These are phyloP conservation scores for Stratiomys singularior DNA, from an alignment of 2,888 invertebrate genomes.

Conservation along the genomic window DNA sequence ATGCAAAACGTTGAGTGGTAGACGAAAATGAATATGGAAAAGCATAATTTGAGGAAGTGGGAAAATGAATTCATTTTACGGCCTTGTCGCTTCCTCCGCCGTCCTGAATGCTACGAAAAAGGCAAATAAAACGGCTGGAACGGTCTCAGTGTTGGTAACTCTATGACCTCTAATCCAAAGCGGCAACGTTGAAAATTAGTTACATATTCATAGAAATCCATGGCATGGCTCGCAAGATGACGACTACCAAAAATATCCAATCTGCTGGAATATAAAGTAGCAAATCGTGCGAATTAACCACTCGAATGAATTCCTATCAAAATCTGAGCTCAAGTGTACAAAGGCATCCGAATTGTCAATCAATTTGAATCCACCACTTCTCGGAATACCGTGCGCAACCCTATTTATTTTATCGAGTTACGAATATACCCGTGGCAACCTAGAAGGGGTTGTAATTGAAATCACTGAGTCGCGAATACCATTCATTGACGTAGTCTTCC, in stretches of 20 bases:
- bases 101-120: not conserved
- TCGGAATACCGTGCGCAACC: not conserved
- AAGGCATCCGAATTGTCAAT: not conserved
- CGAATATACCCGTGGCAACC: not conserved
- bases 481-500: conserved; percentile 5
- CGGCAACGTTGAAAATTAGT: too few relatives aligned
- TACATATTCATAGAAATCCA: too few relatives aligned
- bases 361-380: not conserved
- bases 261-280: not conserved
- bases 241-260: too few relatives aligned
- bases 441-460: conserved; percentile 19
- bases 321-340: not conserved
- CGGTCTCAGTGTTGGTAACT: not conserved
- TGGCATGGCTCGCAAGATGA: too few relatives aligned
- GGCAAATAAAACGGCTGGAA: not conserved
- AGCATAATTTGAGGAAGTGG: not conserved
- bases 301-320: not conserved
- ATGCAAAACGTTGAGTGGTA: not conserved
- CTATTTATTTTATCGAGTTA: not conserved
- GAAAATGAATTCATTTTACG: not conserved
- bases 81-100: not conserved
- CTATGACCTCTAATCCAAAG: too few relatives aligned
- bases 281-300: conserved; percentile 1
- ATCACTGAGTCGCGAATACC: conserved; percentile 7
- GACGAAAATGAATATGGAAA: not conserved